A percentile compares a stretch with the other conserved stretches of the same genome.
Conservation (phyloP, 1,140 invertebrate genomes). For the Lordiphosa clarofinis region DNA sequence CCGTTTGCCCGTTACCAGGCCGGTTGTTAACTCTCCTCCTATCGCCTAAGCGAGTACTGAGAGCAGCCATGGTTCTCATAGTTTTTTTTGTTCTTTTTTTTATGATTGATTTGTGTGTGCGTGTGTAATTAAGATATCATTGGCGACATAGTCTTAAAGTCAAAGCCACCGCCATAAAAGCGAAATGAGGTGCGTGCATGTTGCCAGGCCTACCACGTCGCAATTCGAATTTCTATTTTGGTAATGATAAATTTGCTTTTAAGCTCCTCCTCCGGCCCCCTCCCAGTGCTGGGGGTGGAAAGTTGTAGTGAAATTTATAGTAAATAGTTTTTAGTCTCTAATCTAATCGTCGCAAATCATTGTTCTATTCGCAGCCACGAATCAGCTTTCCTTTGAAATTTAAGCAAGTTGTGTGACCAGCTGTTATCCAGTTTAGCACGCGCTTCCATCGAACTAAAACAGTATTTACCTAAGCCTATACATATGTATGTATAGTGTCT, state of each 20-base stretch:
- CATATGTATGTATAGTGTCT: conserved; percentile 11
- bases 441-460: conserved; percentile 5
- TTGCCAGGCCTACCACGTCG: conserved; percentile 38
- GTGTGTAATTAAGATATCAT: conserved; percentile 52
- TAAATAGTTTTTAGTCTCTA: too few species aligned
- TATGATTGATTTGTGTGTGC: conserved; percentile 65
- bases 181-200: conserved; percentile 25
- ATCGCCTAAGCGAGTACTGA: too few species aligned
- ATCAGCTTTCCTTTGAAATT: conserved; percentile 8
- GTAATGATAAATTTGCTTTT: conserved; percentile 64
- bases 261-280: conserved; percentile 24
- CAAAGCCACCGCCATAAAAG: conserved; percentile 52
- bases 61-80: too few species aligned
- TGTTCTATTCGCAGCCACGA: not conserved
- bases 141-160: conserved; percentile 54
- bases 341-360: too few species aligned
- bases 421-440: conserved; percentile 49
- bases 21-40: too few species aligned
- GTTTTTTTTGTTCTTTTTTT: conserved; percentile 16
- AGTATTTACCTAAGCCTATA: conserved; percentile 5
- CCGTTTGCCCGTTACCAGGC: too few species aligned
- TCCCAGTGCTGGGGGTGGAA: not conserved
- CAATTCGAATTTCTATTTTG: conserved; percentile 17
- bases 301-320: not conserved
- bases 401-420: conserved; percentile 18